Evolutionary conservation across 2,797 vertebrate genomes (phyloP), one percentile per base, ranked within the genome.

Genomic region (Aplochiton taeniatus): DNA sequence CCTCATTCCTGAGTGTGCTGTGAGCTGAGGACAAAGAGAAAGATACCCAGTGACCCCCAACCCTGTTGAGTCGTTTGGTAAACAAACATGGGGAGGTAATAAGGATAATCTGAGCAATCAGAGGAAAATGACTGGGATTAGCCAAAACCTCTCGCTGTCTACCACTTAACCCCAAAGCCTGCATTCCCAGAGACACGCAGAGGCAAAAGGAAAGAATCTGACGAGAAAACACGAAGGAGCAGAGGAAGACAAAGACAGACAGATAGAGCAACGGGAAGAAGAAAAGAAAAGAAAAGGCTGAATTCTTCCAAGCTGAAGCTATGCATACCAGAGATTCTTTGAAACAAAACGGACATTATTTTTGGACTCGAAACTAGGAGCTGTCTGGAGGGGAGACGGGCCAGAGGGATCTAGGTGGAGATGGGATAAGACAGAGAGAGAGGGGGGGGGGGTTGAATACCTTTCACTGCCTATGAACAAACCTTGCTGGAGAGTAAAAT

Each of bases 301-400:
- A 77, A 90, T 91, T 88, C 87, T 71, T 78, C 74, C 73, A 81
- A 79, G 76, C 69, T 59, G 80, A 69, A 85, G 82, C 80, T 76
- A 68, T 65, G 70, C 89, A 93, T 92, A 85, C 88, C 85, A 82
- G 66, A 71, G 72, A 92, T 92, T 92, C 86, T 81, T 90, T 85
- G 73, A 88, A 83, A 91, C 88, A 91, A 90, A 90, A 90, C 80
- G 42, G 80, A 88, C 87, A 82, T 89, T 91, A 91, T 91, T 91
- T 91, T 90, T 88, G 87, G 89, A 89, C 87, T 83, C 83, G 72
- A 80, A 71, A 78, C 69, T 70, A 74, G 67, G 76, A 76, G 63
- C 73, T 85, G 84, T 85, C 75, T 73, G 74, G 63, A 65, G 43
- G 14, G 50, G 17, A 50, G 47, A 11, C 11, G 50, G 77, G 68